Evolutionary conservation across 2,888 invertebrate species (phyloP).

Genomic region (Hybos culiciformis): DNA sequence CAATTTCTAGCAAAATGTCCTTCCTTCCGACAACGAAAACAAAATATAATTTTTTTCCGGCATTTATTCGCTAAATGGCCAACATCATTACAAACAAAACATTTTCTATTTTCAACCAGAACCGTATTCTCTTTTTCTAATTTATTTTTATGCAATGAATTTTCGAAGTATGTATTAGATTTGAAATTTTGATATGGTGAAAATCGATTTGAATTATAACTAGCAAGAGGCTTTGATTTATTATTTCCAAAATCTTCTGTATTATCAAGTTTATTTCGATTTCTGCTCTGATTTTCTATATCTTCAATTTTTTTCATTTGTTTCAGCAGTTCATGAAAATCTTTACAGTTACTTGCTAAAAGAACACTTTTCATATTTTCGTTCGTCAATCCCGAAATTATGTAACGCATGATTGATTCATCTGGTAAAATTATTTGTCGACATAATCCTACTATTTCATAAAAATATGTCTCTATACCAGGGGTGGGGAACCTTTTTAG

Average conservation of each 20-base stretch:
- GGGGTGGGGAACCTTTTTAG: too few relatives aligned
- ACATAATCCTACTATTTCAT: not conserved
- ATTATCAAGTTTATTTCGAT: not conserved
- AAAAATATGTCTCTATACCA: not conserved
- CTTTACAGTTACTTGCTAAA: not conserved
- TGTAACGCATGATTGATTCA: not conserved
- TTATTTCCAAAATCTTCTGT: not conserved
- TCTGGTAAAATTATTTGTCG: not conserved
- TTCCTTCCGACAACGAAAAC: not conserved
- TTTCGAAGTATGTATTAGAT: too few relatives aligned
- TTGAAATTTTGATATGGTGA: too few relatives aligned
- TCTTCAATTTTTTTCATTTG: slow-evolving; percentile 2
- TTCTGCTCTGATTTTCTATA: not conserved
- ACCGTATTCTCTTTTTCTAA: too few relatives aligned
- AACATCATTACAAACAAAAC: not conserved
- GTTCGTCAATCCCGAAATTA: not conserved
- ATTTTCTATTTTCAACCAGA: not conserved
- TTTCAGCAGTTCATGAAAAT: not conserved
- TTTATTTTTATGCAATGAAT: too few relatives aligned
- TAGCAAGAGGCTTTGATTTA: too few relatives aligned
- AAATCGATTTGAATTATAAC: too few relatives aligned
- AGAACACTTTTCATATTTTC: not conserved
- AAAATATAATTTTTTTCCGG: not conserved
- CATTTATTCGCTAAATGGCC: not conserved
- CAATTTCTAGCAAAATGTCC: not conserved